Percentiles rank a stretch among this genome's conserved stretches.
These are phyloP conservation scores for Chrysocyon brachyurus DNA, from an alignment of 2,797 vertebrate genomes.

Conservation along the genomic window DNA sequence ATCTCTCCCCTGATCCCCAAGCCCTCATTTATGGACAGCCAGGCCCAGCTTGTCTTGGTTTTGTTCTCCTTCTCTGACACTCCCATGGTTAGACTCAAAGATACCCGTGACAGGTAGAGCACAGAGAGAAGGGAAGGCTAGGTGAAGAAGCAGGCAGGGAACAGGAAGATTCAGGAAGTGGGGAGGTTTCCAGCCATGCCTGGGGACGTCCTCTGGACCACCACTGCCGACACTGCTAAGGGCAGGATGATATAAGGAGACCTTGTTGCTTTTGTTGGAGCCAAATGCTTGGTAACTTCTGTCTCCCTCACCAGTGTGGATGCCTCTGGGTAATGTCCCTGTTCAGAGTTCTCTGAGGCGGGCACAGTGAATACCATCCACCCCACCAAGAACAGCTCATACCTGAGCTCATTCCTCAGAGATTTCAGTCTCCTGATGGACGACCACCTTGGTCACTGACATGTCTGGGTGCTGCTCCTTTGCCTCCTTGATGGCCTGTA, in stretches of 20 bases:
- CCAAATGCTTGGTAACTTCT: neutral
- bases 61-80: neutral
- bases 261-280: neutral
- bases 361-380: neutral
- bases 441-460: slow-evolving; percentile 99
- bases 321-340: neutral
- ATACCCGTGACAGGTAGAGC: neutral
- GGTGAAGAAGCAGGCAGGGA: neutral
- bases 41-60: neutral
- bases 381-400: neutral
- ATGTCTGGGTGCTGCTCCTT: slow-evolving; percentile 99
- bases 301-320: neutral
- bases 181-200: neutral
- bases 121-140: neutral
- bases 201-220: neutral
- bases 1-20: accelerated
- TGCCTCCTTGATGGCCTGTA: slow-evolving; percentile 97
- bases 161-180: neutral
- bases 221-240: neutral
- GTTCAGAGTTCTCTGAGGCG: neutral
- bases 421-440: slow-evolving; percentile 99
- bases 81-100: neutral
- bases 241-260: neutral
- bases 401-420: slow-evolving; percentile 92
- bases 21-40: neutral